A percentile compares a stretch with the other conserved stretches of the same genome.
Evolutionary conservation across 2,797 vertebrate species (phyloP).

Genomic region (Acanthurus tractus): DNA sequence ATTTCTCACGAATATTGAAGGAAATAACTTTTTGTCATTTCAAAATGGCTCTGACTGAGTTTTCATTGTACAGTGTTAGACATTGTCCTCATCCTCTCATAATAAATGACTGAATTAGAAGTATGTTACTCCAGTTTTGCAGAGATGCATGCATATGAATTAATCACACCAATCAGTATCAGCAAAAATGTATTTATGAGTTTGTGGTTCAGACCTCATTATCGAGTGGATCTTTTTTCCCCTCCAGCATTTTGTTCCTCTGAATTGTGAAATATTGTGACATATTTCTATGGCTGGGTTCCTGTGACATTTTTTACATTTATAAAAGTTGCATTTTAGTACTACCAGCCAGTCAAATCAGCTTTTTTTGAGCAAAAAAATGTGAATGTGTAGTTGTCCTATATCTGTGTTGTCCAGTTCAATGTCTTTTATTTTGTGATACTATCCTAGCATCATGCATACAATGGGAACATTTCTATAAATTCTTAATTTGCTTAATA

Average conservation of each 20-base stretch:
- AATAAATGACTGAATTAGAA: constrained; percentile 70
- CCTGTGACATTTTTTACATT: constrained; percentile 64
- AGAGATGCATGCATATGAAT: constrained; percentile 82
- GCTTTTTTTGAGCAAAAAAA: constrained; percentile 39
- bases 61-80: constrained; percentile 65
- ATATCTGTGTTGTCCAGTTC: constrained; percentile 60
- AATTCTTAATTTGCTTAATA: constrained; percentile 44
- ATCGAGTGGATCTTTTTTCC: constrained; percentile 26
- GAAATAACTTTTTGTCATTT: constrained; percentile 55
- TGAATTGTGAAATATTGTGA: constrained; percentile 41
- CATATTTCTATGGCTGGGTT: constrained; percentile 48
- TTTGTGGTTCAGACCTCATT: constrained; percentile 59
- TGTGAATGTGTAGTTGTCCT: constrained; percentile 61
- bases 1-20: constrained; percentile 43
- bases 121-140: constrained; percentile 72
- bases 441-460: constrained; percentile 39
- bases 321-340: constrained; percentile 41
- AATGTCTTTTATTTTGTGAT: constrained; percentile 58
- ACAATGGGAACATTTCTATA: constrained; percentile 29
- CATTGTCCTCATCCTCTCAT: constrained; percentile 66
- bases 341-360: constrained; percentile 32
- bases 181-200: constrained; percentile 63
- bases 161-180: constrained; percentile 66
- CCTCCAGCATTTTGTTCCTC: constrained; percentile 37
- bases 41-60: constrained; percentile 53